Percentiles rank a stretch among this genome's conserved stretches.
phyloP scores from a whole-genome alignment of 1,140 invertebrate species.

The Platyura marginata region DNA sequence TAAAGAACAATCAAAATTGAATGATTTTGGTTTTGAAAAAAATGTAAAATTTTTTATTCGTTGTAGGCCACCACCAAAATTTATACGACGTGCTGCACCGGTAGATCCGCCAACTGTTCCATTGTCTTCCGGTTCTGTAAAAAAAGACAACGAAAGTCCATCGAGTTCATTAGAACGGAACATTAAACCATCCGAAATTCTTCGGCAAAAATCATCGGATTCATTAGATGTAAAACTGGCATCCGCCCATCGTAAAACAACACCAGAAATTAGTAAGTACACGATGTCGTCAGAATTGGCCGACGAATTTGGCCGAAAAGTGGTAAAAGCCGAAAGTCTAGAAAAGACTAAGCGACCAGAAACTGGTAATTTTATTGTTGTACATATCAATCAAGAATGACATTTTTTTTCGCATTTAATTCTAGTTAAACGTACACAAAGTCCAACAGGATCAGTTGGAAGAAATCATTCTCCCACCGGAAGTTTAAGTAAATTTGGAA shows the following conservation, averaged over 20 bases:
- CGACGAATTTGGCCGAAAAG: constrained; percentile 20
- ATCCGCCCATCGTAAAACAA: constrained; percentile 16
- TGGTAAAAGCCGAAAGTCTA: constrained; percentile 17
- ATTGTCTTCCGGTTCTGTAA: constrained; percentile 24
- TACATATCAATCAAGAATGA: neutral
- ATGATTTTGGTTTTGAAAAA: neutral
- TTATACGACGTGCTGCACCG: constrained; percentile 29
- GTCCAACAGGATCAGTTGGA: constrained; percentile 9
- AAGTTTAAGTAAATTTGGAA: neutral
- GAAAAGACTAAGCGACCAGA: constrained; percentile 15
- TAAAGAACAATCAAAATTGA: too few species aligned
- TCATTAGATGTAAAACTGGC: constrained; percentile 16
- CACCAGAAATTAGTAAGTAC: constrained; percentile 18
- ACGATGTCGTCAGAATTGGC: constrained; percentile 18
- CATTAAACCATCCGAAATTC: constrained; percentile 22
- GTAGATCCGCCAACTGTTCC: constrained; percentile 34
- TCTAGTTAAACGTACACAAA: constrained; percentile 5
- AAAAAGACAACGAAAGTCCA: constrained; percentile 11
- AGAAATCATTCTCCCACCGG: neutral
- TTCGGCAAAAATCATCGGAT: constrained; percentile 21
- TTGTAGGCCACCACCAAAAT: constrained; percentile 40
- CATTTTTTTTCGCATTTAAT: neutral
- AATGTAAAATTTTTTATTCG: too few species aligned
- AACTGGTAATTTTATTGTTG: neutral
- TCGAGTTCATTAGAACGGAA: constrained; percentile 21